A percentile compares a stretch with the other conserved stretches of the same genome.
phyloP scores from a whole-genome alignment of 2,113 vertebrate species.

The Loxodonta africana region DNA sequence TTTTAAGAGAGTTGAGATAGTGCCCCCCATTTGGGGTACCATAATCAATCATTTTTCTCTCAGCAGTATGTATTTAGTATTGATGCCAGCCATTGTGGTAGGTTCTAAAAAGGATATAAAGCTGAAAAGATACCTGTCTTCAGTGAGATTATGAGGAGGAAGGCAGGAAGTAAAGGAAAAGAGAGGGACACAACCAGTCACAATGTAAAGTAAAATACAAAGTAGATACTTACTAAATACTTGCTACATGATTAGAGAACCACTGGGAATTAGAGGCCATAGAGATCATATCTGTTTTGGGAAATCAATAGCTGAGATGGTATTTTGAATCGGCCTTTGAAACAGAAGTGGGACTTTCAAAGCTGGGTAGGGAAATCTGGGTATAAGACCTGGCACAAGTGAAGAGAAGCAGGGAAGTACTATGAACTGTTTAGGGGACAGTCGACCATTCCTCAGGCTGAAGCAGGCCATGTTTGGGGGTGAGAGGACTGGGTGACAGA shows the following conservation, averaged over 20 bases:
- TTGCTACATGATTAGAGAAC: not conserved
- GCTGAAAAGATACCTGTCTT: not conserved
- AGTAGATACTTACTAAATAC: not conserved
- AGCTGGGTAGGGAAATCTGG: not conserved
- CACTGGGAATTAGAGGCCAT: not conserved
- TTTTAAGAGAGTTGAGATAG: not conserved
- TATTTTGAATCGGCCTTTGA: slow-evolving; percentile 9
- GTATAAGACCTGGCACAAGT: not conserved
- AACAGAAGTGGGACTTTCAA: not conserved
- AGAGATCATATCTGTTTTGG: not conserved
- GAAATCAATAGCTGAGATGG: not conserved
- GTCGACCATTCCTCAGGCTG: not conserved
- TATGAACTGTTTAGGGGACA: not conserved
- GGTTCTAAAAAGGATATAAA: not conserved
- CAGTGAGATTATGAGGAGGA: not conserved
- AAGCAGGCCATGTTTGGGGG: not conserved
- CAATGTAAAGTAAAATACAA: not conserved
- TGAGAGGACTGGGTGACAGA: not conserved
- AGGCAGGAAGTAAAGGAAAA: not conserved
- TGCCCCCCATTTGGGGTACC: not conserved
- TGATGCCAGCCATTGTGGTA: not conserved
- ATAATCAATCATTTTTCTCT: slow-evolving; percentile 9
- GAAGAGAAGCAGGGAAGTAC: not conserved
- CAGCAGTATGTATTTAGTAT: not conserved
- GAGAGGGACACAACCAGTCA: not conserved